Conservation (phyloP, 2,888 invertebrate genomes). For the Agrilus biguttatus region DNA sequence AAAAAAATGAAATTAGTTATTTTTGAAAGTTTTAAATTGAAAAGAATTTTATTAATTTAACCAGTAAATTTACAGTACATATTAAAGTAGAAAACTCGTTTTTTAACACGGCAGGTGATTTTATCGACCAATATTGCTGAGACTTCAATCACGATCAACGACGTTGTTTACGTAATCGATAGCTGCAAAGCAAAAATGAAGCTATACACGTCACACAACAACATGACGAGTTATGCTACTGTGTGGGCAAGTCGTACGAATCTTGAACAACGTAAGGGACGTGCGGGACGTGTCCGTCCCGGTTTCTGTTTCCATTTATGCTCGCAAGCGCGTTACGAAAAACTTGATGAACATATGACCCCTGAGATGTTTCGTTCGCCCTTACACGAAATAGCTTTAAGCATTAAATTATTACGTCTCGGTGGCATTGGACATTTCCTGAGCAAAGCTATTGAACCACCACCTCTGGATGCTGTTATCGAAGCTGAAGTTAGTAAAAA, state of each 20-base stretch:
- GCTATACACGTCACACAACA: conserved; percentile 94
- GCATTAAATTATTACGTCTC: conserved; percentile 76
- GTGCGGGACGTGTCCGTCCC: conserved; percentile 88
- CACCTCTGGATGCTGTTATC: conserved; percentile 94
- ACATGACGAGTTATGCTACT: conserved; percentile 96
- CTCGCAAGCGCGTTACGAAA: conserved; percentile 55
- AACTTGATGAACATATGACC: conserved; percentile 77
- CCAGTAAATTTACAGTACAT: too few relatives aligned
- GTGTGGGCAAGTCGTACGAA: conserved; percentile 93
- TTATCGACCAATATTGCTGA: conserved; percentile 97
- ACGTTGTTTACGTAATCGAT: conserved; percentile 95
- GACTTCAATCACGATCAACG: conserved; percentile 95
- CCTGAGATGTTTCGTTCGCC: conserved; percentile 98
- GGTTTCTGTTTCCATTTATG: conserved; percentile 93
- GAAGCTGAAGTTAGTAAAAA: conserved; percentile 71
- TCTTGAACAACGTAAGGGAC: conserved; percentile 80
- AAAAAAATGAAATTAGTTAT: background rate
- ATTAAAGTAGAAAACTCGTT: too few relatives aligned
- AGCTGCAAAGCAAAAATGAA: conserved; percentile 97
- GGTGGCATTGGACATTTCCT: conserved; percentile 91
- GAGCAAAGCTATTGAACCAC: conserved; percentile 90
- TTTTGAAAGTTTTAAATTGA: too few relatives aligned
- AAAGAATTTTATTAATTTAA: background rate
- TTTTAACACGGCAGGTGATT: too few relatives aligned
- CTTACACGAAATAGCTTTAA: conserved; percentile 83